phyloP scores from a whole-genome alignment of 2,797 vertebrate genomes.

The Anguilla obscura region DNA sequence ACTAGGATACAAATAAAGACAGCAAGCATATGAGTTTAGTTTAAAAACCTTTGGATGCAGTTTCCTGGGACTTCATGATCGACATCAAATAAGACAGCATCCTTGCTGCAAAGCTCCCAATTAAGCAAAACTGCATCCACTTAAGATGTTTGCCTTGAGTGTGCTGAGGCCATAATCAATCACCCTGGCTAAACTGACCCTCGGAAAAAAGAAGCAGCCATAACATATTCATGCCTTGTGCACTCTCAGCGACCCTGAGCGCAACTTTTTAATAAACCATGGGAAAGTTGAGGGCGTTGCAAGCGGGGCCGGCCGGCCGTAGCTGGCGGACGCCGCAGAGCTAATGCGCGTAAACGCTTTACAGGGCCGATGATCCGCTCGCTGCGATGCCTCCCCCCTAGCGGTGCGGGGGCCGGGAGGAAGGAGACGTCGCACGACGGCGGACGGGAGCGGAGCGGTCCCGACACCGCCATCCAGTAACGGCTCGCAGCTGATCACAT shows the following conservation, averaged over 20 bases:
- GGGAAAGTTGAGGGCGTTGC: constrained; percentile 39
- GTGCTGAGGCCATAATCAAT: constrained; percentile 75
- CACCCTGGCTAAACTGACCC: constrained; percentile 71
- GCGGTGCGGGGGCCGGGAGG: constrained; percentile 50
- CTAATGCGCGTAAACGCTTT: constrained; percentile 73
- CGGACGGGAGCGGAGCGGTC: constrained; percentile 70
- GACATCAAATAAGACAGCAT: constrained; percentile 69
- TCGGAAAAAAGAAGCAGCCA: constrained; percentile 70
- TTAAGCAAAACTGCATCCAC: constrained; percentile 77
- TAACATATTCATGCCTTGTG: constrained; percentile 72
- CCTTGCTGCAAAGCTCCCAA: constrained; percentile 78
- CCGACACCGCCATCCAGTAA: constrained; percentile 72
- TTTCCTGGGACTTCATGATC: constrained; percentile 76
- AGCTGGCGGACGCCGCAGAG: constrained; percentile 61
- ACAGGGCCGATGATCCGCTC: constrained; percentile 60
- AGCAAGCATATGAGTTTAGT: constrained; percentile 63
- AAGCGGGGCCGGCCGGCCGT: background rate
- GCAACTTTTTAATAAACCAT: constrained; percentile 74
- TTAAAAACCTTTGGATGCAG: constrained; percentile 61
- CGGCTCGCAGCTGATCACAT: constrained; percentile 61
- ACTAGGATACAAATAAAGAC: constrained; percentile 68
- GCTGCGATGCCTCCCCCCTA: constrained; percentile 56
- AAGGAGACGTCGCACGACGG: constrained; percentile 59
- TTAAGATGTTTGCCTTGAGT: constrained; percentile 78
- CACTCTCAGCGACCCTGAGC: constrained; percentile 69